These are phyloP conservation scores for Temnopleurus reevesii DNA, from an alignment of 53 echinoderm and acorn worm genomes.

Conservation along the genomic window DNA sequence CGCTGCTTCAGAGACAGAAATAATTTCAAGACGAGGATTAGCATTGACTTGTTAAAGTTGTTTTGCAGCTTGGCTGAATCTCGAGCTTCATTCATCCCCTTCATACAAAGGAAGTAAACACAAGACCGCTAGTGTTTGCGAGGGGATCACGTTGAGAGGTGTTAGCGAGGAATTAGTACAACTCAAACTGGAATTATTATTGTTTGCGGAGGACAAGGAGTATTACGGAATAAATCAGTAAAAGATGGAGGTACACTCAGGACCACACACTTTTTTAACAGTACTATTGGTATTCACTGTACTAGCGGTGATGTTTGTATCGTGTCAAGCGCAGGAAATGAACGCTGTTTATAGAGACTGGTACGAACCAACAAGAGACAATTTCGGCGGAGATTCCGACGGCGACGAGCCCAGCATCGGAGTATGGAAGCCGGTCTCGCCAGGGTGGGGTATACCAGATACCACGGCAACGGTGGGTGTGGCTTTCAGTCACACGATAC, in stretches of 20 bases:
- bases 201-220: not conserved
- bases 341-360: conserved; percentile 48
- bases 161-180: conserved; percentile 50
- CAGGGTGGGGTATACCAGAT: conserved; percentile 84
- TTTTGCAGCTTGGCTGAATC: conserved; percentile 40
- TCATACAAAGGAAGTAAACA: conserved; percentile 25
- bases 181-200: conserved; percentile 45
- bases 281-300: not conserved
- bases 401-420: conserved; percentile 38
- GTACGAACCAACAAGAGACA: conserved; percentile 45
- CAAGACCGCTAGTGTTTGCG: conserved; percentile 13
- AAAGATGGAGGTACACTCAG: conserved; percentile 36
- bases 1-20: not conserved
- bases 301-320: conserved; percentile 11
- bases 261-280: conserved; percentile 52
- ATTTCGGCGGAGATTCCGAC: not conserved
- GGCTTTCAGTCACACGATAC: conserved; percentile 89
- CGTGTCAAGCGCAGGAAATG: conserved; percentile 15
- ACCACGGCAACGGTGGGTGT: conserved; percentile 84
- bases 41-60: conserved; percentile 54
- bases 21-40: conserved; percentile 43
- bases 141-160: conserved; percentile 15
- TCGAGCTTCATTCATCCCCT: not conserved
- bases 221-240: not conserved
- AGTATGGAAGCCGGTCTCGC: conserved; percentile 78